Base-by-base conservation (phyloP, 1,140 invertebrate genomes). In the Drosophila pseudoobscura region DNA sequence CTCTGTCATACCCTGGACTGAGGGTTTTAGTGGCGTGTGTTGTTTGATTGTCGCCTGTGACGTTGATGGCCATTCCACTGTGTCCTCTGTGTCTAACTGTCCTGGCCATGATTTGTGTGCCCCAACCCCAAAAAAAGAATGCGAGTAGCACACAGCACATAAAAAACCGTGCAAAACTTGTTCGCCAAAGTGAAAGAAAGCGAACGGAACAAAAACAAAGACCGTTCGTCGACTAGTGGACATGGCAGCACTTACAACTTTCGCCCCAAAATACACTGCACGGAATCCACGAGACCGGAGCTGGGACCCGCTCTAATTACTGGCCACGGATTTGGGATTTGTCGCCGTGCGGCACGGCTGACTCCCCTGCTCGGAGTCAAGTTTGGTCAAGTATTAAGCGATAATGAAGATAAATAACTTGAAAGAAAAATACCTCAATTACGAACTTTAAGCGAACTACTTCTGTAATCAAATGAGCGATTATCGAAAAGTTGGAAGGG, bases 391-490 rank as follows among this genome's bases (percentile, higher is more conserved):
- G 80, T 63, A 85, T 85, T 80, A 85, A 71, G 74, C 83, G 80
- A 87, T 85, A 85, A 85, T 85, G 80, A 85, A 82, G 80, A 85
- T 85, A 87, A 85, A 85, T 85, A 85, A 85, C 80, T 39, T 87
- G 63, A 50, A 75, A 69, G 77, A 60, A 77, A 80, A 80, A 85
- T 82, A 87, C 82, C 80, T 87, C 80, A 85, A 85, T 85, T 85
- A 85, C 69, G 73, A 85, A 85, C 73, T 85, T 85, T 54, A 51
- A 54, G 83, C 77, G 70, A 80, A 75, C 82, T 82, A 78, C 69
- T 87, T 87, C 51, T 58, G 74, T 85, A 85, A 85, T 85, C 82
- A 87, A 85, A 87, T 85, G 80, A 85, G 80, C 83, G 82, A 85
- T 85, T 87, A 82, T 73, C 69, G 56, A 47, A 69, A 85, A 80